A percentile compares a stretch with the other conserved stretches of the same genome.
Conservation (phyloP, 2,888 invertebrate genomes). For the Auanema sp. region DNA sequence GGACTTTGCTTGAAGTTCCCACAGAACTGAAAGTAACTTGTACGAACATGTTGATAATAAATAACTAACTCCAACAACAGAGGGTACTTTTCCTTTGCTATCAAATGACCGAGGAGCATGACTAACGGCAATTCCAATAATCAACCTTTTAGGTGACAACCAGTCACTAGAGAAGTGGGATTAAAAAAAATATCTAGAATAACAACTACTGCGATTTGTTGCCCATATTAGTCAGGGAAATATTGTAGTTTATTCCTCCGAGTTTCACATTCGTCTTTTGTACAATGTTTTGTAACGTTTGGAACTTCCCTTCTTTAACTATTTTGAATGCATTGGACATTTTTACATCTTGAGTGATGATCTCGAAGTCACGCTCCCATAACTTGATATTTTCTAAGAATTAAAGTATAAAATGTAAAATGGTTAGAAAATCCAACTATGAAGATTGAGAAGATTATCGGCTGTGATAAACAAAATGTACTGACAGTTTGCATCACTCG, state of each 20-base stretch:
- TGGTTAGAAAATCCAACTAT: conserved; percentile 20
- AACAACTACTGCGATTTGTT: neutral
- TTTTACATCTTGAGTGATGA: conserved; percentile 53
- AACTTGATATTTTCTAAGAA: conserved; percentile 28
- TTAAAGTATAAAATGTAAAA: neutral
- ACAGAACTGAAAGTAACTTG: conserved; percentile 28
- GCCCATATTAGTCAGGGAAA: neutral
- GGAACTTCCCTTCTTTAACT: conserved; percentile 14
- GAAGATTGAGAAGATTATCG: conserved; percentile 20
- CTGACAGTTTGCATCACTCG: conserved; percentile 18
- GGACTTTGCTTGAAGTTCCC: conserved; percentile 36
- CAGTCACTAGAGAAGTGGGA: conserved; percentile 25
- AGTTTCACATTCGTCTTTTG: conserved; percentile 45
- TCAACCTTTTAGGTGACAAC: conserved; percentile 22
- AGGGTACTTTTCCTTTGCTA: neutral
- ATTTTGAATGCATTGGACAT: conserved; percentile 30
- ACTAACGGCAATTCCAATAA: conserved; percentile 37
- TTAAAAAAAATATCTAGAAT: neutral
- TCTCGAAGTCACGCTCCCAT: conserved; percentile 33
- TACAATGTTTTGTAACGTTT: conserved; percentile 50
- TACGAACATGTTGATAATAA: neutral
- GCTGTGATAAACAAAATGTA: conserved; percentile 26
- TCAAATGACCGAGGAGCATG: conserved; percentile 22
- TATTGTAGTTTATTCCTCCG: conserved; percentile 47
- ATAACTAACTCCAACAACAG: neutral